These are phyloP conservation scores for Poeciliopsis gracilis DNA, from an alignment of 2,797 vertebrate species.

Conservation along the genomic window DNA sequence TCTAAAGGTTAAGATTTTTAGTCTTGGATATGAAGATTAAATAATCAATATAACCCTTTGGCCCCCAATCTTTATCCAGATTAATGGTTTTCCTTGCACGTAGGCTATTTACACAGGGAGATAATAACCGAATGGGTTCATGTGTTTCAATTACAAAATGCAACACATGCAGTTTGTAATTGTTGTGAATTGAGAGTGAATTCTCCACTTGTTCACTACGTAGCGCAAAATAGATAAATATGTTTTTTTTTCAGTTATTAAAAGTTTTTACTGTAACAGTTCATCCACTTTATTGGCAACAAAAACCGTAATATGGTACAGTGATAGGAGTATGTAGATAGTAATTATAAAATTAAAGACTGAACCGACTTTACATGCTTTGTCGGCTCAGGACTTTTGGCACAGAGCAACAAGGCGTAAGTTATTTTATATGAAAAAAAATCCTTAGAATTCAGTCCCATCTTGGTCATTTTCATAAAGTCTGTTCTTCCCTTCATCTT, in stretches of 20 bases:
- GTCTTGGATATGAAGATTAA: no score
- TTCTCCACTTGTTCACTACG: background rate
- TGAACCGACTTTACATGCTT: background rate
- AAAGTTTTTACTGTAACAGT: background rate
- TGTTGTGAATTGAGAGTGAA: background rate
- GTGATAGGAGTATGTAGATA: background rate
- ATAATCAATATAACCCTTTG: no score
- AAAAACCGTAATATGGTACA: background rate
- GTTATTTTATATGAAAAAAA: background rate
- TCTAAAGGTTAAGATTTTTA: no score
- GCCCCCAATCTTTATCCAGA: no score
- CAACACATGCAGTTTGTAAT: background rate
- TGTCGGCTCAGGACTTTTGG: background rate
- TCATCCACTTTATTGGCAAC: background rate
- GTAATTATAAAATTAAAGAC: background rate
- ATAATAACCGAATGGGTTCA: background rate
- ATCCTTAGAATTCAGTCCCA: conserved; percentile 3
- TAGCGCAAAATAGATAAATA: no score
- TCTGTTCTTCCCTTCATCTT: conserved; percentile 3
- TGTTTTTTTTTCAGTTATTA: background rate
- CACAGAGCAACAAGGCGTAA: background rate
- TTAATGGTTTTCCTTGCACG: no score
- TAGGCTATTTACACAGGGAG: background rate
- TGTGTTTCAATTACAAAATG: background rate
- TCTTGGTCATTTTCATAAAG: background rate